A percentile compares a stretch with the other conserved stretches of the same genome.
Evolutionary conservation across 2,113 vertebrate species (phyloP).

Genomic region (Glaucidium brasilianum): DNA sequence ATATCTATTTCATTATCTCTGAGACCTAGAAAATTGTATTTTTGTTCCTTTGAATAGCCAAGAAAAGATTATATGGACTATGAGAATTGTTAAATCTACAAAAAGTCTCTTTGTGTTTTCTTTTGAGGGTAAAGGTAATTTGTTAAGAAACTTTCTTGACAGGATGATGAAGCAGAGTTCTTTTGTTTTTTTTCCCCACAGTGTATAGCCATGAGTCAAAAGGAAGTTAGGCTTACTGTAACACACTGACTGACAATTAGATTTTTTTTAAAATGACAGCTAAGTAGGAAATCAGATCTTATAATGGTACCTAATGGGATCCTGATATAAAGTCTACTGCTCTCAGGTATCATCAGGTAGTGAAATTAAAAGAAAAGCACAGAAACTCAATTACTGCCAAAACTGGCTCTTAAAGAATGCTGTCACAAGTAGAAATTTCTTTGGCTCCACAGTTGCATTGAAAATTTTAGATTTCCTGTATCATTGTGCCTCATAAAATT

Average conservation of each 20-base stretch:
- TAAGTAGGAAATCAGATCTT: conserved; percentile 68
- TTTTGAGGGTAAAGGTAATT: conserved; percentile 85
- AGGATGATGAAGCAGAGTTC: conserved; percentile 88
- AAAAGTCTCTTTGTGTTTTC: conserved; percentile 80
- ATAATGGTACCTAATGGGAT: conserved; percentile 68
- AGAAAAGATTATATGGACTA: conserved; percentile 71
- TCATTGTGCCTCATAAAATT: conserved; percentile 62
- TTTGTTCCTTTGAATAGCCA: conserved; percentile 67
- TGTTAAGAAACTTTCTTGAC: conserved; percentile 88
- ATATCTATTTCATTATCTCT: conserved; percentile 38
- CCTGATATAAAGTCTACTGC: conserved; percentile 70
- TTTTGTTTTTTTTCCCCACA: conserved; percentile 79
- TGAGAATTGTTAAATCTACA: conserved; percentile 78
- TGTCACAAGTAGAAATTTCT: conserved; percentile 52
- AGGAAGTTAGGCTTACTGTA: conserved; percentile 78
- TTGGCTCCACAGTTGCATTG: conserved; percentile 16
- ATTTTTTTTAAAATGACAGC: conserved; percentile 49
- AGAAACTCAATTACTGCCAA: conserved; percentile 65
- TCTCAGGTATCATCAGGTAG: conserved; percentile 66
- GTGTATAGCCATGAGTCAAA: conserved; percentile 77
- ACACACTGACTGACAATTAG: conserved; percentile 83
- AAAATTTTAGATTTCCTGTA: conserved; percentile 49
- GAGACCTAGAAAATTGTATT: conserved; percentile 6
- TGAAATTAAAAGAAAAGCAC: conserved; percentile 72
- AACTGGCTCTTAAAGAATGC: conserved; percentile 37